These are phyloP conservation scores for Eupelmus urozonus DNA, from an alignment of 2,888 invertebrate species.

Conservation along the genomic window DNA sequence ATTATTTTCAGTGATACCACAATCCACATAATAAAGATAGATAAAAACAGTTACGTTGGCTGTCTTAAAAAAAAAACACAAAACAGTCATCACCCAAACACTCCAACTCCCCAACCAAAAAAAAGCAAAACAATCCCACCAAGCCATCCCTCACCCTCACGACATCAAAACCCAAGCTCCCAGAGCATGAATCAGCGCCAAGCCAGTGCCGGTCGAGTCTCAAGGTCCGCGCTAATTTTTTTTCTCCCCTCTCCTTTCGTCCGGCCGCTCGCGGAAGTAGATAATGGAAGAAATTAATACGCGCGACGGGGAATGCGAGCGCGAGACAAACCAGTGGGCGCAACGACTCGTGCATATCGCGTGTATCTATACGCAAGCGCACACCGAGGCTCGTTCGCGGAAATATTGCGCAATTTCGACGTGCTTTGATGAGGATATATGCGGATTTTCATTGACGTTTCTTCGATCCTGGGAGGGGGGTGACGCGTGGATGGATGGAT, in stretches of 20 bases:
- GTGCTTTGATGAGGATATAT: too few relatives aligned
- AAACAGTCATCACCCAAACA: too few relatives aligned
- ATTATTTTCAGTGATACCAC: too few relatives aligned
- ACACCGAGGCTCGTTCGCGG: not conserved
- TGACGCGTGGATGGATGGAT: too few relatives aligned
- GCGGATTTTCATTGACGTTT: not conserved
- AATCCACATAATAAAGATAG: too few relatives aligned
- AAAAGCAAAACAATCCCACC: not conserved
- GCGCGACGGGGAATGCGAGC: conserved; percentile 21
- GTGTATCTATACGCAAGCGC: conserved; percentile 4
- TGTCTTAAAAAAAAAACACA: too few relatives aligned
- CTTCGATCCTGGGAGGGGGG: too few relatives aligned
- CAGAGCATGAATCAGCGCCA: conserved; percentile 55
- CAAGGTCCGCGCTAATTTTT: conserved; percentile 24
- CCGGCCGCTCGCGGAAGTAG: conserved; percentile 41
- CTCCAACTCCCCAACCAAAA: too few relatives aligned
- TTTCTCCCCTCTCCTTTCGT: not conserved
- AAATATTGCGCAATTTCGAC: conserved; percentile 25
- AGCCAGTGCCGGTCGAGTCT: conserved; percentile 30
- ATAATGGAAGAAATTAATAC: conserved; percentile 52
- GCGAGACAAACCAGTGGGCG: conserved; percentile 11
- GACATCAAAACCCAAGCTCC: conserved; percentile 29
- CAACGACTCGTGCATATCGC: not conserved
- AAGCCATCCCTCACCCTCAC: not conserved
- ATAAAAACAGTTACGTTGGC: too few relatives aligned